Conservation (phyloP, 2,888 invertebrate genomes). For the Fabriciana adippe region DNA sequence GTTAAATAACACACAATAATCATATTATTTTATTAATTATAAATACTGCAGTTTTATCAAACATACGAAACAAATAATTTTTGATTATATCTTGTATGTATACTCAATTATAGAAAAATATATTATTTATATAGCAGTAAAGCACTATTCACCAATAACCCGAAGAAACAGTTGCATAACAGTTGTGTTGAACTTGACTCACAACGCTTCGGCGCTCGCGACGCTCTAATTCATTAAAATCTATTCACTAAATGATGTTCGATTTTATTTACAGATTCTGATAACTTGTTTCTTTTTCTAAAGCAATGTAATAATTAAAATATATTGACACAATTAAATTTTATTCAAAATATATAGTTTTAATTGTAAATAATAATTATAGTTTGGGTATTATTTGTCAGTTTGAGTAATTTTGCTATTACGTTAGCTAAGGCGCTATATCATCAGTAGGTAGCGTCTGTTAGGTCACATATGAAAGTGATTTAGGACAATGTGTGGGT, state of each 20-base stretch:
- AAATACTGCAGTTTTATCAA: too few relatives aligned
- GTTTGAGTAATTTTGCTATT: conserved; percentile 2
- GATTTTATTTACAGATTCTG: not conserved
- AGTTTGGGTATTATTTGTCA: not conserved
- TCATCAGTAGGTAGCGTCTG: too few relatives aligned
- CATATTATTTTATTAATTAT: too few relatives aligned
- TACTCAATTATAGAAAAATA: too few relatives aligned
- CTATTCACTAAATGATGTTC: conserved; percentile 5
- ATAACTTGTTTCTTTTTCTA: not conserved
- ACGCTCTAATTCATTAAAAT: conserved; percentile 32
- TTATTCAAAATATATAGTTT: not conserved
- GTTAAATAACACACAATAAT: too few relatives aligned
- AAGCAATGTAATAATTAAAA: not conserved
- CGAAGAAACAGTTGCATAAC: conserved; percentile 19
- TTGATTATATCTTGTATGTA: too few relatives aligned
- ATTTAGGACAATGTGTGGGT: too few relatives aligned
- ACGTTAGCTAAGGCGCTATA: not conserved
- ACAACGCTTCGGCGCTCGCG: conserved; percentile 28
- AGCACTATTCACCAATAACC: conserved; percentile 5
- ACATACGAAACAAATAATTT: too few relatives aligned
- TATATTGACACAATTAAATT: not conserved
- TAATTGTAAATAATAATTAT: too few relatives aligned
- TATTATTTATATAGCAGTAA: too few relatives aligned
- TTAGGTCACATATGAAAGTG: too few relatives aligned
- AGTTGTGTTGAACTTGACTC: conserved; percentile 32